Base-by-base conservation (phyloP, 2,113 vertebrate genomes). In the Stegostoma tigrinum region DNA sequence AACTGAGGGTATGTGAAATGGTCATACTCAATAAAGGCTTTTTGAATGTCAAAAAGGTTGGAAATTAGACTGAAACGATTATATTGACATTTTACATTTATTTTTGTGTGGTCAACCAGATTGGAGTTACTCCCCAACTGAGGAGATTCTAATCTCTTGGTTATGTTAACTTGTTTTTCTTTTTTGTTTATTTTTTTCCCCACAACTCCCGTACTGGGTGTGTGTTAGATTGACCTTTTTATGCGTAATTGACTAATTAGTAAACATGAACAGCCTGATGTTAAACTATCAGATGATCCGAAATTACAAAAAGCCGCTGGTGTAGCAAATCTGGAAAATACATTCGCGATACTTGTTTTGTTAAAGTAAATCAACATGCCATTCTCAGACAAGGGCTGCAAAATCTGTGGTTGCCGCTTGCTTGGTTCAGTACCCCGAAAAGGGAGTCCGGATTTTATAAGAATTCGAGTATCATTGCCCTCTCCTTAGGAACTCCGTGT, bases 321-420 rank as follows among this genome's bases (percentile, higher is more conserved):
- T 17, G 21, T 45, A 70, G 72, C 10, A 12, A 72, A 52, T 72
- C 67, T 45, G 68, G 12, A 30, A 83, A 52, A 52, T 95, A 34
- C 27, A 95, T 95, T 48, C 52, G 24, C 34, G 42, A 4, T 72
- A 23, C 15, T 67, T 94, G 61, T 70, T 95, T 70, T 95, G 94
- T 48, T 95, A 48, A 95, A 95, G 52, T 95, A 95, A 95, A 95
- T 72, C 94, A 95, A 70, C 27, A 95, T 38, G 12, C 42, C 93
- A 95, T 48, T 72, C 45, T 95, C 42, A 70, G 94, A 34, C 94
- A 34, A 15, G 67, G 52, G 52, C 27, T 34, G 67, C 67, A 21
- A 27, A 14, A 24, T 95, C 94, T 52, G 61, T 34, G 66, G 14
- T 42, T 52, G 23, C 27, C 23, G 42, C 34, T 72, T 27, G 34